phyloP scores from a whole-genome alignment of 2,113 vertebrate species.

The Seriola aureovittata region DNA sequence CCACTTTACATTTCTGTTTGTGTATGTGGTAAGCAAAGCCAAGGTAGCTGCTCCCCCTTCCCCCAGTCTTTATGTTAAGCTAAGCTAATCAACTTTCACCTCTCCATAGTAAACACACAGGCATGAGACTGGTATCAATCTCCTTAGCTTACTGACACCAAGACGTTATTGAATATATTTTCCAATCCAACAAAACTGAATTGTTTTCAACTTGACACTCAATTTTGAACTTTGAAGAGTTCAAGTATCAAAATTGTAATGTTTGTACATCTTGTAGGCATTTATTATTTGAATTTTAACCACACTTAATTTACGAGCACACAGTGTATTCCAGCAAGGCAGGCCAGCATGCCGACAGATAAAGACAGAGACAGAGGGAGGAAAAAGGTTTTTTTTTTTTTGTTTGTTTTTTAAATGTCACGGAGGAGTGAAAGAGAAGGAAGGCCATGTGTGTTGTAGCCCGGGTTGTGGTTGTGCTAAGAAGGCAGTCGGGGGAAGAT shows the following conservation, averaged over 20 bases:
- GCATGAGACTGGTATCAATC: not conserved
- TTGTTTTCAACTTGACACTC: too few relatives aligned
- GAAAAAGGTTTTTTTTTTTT: too few relatives aligned
- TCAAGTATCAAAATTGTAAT: not conserved
- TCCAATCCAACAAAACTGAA: not conserved
- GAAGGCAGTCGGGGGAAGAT: slow-evolving; percentile 78
- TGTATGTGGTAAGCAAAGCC: not conserved
- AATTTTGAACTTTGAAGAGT: not conserved
- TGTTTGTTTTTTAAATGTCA: not conserved
- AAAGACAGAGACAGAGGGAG: not conserved
- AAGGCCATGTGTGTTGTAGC: slow-evolving; percentile 26
- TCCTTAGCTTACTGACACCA: not conserved
- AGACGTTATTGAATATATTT: not conserved
- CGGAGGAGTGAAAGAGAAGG: not conserved
- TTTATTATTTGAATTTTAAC: too few relatives aligned
- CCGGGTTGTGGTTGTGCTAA: slow-evolving; percentile 51
- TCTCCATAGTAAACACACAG: not conserved
- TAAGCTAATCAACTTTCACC: not conserved
- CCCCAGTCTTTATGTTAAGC: not conserved
- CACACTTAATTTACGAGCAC: too few relatives aligned
- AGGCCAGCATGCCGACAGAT: not conserved
- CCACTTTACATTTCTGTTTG: not conserved
- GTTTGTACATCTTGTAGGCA: not conserved
- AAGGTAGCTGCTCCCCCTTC: not conserved
- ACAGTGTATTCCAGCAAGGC: not conserved